Evolutionary conservation across 2,888 invertebrate species (phyloP).

Genomic region (Drosophila mimica): DNA sequence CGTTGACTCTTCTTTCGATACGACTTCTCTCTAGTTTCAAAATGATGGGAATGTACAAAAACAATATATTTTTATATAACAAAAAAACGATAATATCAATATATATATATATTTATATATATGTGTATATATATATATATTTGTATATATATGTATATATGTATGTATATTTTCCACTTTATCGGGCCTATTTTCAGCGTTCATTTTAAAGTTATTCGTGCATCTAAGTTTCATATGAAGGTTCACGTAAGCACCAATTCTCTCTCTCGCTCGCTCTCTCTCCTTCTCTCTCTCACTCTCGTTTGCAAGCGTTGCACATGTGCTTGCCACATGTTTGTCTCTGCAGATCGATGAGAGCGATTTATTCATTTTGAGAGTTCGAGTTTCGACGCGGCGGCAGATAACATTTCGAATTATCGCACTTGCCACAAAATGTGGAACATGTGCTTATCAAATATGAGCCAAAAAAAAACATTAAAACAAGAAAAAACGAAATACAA

Average conservation of each 20-base stretch:
- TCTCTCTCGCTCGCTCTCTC: neutral
- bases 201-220: neutral
- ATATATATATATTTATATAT: too few species aligned
- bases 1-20: too few species aligned
- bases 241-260: neutral
- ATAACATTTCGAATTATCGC: conserved; percentile 48
- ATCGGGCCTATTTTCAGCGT: neutral
- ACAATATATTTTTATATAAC: too few species aligned
- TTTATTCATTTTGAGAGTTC: conserved; percentile 23
- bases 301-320: conserved; percentile 8
- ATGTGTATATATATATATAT: too few species aligned
- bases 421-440: conserved; percentile 50
- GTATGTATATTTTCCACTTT: neutral
- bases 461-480: neutral
- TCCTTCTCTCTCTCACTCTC: neutral
- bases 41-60: too few species aligned
- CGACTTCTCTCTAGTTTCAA: too few species aligned
- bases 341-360: conserved; percentile 16
- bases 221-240: neutral
- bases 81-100: too few species aligned
- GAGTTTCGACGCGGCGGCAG: conserved; percentile 19
- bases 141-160: too few species aligned
- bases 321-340: conserved; percentile 28
- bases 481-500: neutral
- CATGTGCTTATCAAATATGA: conserved; percentile 63